These are phyloP conservation scores for Ceratitis capitata DNA, from an alignment of 1,140 invertebrate species.

Conservation along the genomic window DNA sequence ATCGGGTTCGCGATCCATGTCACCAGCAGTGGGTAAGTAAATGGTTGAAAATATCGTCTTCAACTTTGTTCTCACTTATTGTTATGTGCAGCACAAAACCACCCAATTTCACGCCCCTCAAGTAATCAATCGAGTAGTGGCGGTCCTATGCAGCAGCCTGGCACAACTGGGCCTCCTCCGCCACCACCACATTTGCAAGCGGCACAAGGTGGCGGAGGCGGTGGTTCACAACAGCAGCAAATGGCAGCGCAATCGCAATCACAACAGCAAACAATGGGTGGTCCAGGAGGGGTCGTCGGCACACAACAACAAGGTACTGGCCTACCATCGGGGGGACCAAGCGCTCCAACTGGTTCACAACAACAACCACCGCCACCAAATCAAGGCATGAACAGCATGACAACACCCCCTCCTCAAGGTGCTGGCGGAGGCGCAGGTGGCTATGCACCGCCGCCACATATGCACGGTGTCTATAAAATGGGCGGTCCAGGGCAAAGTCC, in stretches of 20 bases:
- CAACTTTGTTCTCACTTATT: not conserved
- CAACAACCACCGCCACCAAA: conserved; percentile 71
- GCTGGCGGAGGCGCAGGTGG: conserved; percentile 51
- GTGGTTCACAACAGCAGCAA: conserved; percentile 49
- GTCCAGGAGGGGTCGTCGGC: conserved; percentile 57
- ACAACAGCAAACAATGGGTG: conserved; percentile 51
- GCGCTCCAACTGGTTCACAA: conserved; percentile 67
- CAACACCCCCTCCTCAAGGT: conserved; percentile 66
- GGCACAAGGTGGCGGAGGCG: conserved; percentile 47
- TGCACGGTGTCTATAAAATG: conserved; percentile 63
- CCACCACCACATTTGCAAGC: conserved; percentile 66
- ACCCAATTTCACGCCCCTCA: conserved; percentile 75
- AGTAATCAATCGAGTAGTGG: conserved; percentile 82
- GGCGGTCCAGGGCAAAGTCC: conserved; percentile 54
- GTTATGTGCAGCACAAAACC: conserved; percentile 55
- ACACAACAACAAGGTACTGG: conserved; percentile 59
- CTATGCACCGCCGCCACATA: conserved; percentile 62
- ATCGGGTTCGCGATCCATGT: conserved; percentile 91
- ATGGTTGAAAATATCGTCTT: not conserved
- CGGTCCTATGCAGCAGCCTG: conserved; percentile 67
- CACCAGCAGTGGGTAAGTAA: conserved; percentile 90
- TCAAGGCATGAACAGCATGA: conserved; percentile 64
- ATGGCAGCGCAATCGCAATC: conserved; percentile 51
- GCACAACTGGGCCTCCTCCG: conserved; percentile 78
- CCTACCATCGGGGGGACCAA: conserved; percentile 60